Conservation (phyloP, 2,113 vertebrate genomes). For the Tychaedon coryphoeus region DNA sequence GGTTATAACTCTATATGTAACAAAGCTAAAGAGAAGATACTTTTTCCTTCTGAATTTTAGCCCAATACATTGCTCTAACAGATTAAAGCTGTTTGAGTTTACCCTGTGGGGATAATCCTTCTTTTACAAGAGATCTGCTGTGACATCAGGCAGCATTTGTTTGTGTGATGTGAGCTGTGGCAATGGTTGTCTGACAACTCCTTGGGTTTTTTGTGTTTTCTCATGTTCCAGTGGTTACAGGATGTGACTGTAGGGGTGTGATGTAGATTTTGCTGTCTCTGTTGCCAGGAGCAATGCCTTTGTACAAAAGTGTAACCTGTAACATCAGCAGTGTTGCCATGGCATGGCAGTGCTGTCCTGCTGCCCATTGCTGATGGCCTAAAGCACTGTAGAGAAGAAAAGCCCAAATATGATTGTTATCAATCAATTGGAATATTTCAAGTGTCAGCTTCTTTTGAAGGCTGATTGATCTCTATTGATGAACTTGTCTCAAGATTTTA, state of each 20-base stretch:
- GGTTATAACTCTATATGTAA: background rate
- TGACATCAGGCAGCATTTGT: background rate
- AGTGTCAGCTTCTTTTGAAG: background rate
- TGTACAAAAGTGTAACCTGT: background rate
- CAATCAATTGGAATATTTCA: background rate
- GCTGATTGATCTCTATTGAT: background rate
- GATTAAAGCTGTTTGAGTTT: background rate
- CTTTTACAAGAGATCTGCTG: background rate
- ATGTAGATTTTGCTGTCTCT: background rate
- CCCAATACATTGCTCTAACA: background rate
- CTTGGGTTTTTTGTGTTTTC: background rate
- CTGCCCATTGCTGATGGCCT: background rate
- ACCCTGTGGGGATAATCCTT: background rate
- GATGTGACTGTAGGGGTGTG: constrained; percentile 11
- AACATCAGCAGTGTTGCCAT: background rate
- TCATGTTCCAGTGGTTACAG: background rate
- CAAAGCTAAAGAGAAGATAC: background rate
- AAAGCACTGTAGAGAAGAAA: background rate
- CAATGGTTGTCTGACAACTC: constrained; percentile 12
- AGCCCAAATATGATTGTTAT: background rate
- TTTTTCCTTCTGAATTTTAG: background rate
- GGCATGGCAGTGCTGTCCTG: background rate
- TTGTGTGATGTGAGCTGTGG: constrained; percentile 8
- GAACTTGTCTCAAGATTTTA: background rate
- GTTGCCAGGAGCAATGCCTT: background rate